Evolutionary conservation across 2,888 invertebrate genomes (phyloP).

Genomic region (Ophioninae sp.): DNA sequence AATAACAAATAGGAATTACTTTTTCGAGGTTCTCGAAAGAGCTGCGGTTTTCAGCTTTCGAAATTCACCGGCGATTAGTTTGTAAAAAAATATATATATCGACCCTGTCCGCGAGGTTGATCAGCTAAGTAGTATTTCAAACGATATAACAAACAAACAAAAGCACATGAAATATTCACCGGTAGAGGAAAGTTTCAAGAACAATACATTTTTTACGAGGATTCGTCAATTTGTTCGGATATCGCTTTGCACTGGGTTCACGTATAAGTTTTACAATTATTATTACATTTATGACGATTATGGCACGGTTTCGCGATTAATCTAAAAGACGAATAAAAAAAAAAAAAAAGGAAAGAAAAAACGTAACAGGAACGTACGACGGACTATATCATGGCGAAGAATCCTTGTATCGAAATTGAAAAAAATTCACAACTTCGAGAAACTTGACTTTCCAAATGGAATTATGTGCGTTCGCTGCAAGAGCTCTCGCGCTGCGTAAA

Average conservation of each 20-base stretch:
- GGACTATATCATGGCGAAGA: not conserved
- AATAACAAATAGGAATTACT: no score
- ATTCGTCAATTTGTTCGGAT: constrained; percentile 37
- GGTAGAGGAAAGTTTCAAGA: constrained; percentile 3
- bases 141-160: no score
- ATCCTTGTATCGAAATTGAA: not conserved
- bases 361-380: constrained; percentile 34
- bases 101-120: not conserved
- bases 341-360: constrained; percentile 25
- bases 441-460: constrained; percentile 38
- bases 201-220: constrained; percentile 45
- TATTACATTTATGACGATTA: constrained; percentile 61
- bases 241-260: constrained; percentile 36
- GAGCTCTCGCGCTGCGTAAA: not conserved
- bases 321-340: constrained; percentile 32
- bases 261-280: constrained; percentile 47
- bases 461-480: constrained; percentile 30
- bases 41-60: no score
- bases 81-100: constrained; percentile 55
- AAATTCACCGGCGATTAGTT: no score
- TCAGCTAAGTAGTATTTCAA: no score
- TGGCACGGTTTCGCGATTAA: constrained; percentile 64
- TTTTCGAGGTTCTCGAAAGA: no score
- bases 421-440: constrained; percentile 10
- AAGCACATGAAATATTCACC: no score